These are phyloP conservation scores for Tetranychus truncatus DNA, from an alignment of 2,888 invertebrate genomes.

Conservation along the genomic window DNA sequence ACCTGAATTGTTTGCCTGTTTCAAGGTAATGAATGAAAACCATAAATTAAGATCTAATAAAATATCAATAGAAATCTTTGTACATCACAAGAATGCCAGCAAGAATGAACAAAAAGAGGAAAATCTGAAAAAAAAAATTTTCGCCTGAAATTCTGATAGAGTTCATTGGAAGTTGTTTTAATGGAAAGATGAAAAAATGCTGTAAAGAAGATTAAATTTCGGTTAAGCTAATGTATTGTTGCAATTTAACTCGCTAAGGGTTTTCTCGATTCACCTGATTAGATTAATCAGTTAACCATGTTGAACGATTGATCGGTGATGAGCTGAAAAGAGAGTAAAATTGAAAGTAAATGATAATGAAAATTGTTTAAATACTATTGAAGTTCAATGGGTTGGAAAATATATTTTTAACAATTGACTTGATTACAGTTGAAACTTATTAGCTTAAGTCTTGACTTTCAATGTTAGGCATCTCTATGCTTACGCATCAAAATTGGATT, in stretches of 20 bases:
- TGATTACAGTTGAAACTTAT: no score
- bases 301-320: background rate
- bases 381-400: constrained; percentile 1
- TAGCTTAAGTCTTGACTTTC: background rate
- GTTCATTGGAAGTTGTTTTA: no score
- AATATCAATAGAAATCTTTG: no score
- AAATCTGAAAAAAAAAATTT: no score
- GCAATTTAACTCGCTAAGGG: background rate
- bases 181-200: no score
- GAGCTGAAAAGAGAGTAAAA: background rate
- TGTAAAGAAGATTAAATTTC: no score
- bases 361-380: background rate
- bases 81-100: no score
- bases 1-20: no score
- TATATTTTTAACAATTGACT: background rate
- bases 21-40: no score
- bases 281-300: background rate
- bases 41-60: no score
- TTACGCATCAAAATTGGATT: background rate
- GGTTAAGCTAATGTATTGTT: background rate
- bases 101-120: no score
- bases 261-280: background rate
- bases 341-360: background rate
- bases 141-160: no score
- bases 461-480: background rate